Evolutionary conservation across 2,888 invertebrate genomes (phyloP), one percentile per base, ranked within the genome.

Genomic region (Lamellibrachia columna): DNA sequence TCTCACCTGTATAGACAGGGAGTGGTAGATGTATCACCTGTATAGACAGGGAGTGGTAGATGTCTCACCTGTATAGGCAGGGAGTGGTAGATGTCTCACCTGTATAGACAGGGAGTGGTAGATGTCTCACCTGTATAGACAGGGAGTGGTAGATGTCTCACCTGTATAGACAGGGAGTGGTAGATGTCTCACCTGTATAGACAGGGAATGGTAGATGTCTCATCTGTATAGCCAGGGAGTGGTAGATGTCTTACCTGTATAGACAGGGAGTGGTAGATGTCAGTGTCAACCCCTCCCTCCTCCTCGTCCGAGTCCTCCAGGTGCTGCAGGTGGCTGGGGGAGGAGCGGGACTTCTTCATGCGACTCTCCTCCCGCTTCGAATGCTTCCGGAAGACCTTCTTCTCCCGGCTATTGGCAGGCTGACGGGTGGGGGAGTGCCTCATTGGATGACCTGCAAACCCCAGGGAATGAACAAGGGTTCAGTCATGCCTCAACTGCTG

Each of bases 211-310:
- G 75, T 75, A 75, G 75, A 75, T 75, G 22, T 75, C 75, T 75
- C 75, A 75, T 22, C 75, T 75, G 75, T 75, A 75, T 75, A 15
- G 75, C 15, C 22, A 75, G 75, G 75, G 75, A 75, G 22, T 22
- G 75, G 75, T 75, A 75, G 75, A 90, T 28, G 60, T 75, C 28
- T 91, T 92, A 98, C 98, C 97, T 98, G 98, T 95, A 98, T 97
- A 95, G 98, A 98, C 55, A 98, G 97, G 96, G 98, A 97, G 95
- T 98, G 98, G 96, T 98, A 98, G 93, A 98, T 97, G 52, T 97
- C 97, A 22, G 97, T 97, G 94, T 97, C 75, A 6, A 75, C 22
- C 3, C 75, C 75, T 6, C 75, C 97, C 94, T 97, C 97, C 94
- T 97, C 97, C 93, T 97, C 97, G 92, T 96, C 96, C 22, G 95